Percentiles rank a stretch among this genome's conserved stretches.
Evolutionary conservation across 37 sponge, comb jelly and placozoan genomes (phyloP).

Genomic region (Petrosia ficiformis): DNA sequence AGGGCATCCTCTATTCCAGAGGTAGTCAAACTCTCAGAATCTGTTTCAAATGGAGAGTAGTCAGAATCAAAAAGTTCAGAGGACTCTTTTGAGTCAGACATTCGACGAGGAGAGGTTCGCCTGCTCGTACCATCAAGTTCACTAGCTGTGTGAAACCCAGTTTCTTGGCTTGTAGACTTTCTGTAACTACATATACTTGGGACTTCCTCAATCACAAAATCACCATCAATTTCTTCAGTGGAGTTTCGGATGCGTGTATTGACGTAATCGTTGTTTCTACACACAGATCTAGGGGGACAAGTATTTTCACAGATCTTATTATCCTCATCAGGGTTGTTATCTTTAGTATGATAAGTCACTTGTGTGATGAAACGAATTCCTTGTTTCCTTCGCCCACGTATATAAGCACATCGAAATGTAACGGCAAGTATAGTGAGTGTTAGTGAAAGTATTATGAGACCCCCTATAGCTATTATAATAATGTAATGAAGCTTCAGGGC

Average conservation of each 20-base stretch:
- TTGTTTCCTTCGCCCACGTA: background rate
- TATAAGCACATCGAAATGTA: background rate
- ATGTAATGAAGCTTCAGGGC: background rate
- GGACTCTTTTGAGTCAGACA: constrained; percentile 26
- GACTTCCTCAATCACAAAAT: background rate
- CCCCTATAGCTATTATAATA: background rate
- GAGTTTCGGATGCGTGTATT: background rate
- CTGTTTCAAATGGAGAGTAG: constrained; percentile 33
- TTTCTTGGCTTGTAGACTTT: constrained; percentile 56
- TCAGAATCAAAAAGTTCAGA: background rate
- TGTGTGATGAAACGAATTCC: background rate
- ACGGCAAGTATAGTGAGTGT: background rate
- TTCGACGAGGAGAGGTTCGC: background rate
- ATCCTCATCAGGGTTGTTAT: background rate
- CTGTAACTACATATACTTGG: background rate
- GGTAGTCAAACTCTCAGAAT: constrained; percentile 51
- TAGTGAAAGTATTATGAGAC: background rate
- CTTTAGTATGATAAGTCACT: background rate
- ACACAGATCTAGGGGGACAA: too few relatives aligned
- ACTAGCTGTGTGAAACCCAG: constrained; percentile 59
- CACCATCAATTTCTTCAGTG: background rate
- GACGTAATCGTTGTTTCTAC: background rate
- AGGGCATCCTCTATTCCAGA: constrained; percentile 32
- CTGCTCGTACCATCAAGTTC: constrained; percentile 26
- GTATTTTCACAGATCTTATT: background rate